These are phyloP conservation scores for Mallotus villosus DNA, from an alignment of 2,797 vertebrate species.

Conservation along the genomic window DNA sequence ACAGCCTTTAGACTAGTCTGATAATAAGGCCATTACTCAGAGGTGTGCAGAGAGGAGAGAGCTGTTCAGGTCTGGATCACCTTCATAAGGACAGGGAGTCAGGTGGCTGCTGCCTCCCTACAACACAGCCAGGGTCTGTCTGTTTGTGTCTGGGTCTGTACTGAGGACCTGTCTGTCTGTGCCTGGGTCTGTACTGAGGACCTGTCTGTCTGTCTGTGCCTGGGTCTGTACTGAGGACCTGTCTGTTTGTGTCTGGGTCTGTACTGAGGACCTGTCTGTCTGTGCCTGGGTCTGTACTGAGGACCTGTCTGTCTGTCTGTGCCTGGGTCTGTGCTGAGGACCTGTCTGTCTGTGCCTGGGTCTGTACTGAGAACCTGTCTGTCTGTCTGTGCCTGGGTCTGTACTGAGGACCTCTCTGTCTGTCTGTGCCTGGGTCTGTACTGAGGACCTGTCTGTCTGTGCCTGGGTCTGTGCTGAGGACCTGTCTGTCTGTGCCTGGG, in stretches of 20 bases:
- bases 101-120: neutral
- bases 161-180: neutral
- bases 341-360: neutral
- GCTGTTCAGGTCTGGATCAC: neutral
- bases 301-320: neutral
- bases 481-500: neutral
- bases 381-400: neutral
- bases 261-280: neutral
- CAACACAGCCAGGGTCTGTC: neutral
- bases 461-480: too few species aligned
- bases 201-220: neutral
- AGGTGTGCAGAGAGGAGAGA: neutral
- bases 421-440: neutral
- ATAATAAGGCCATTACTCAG: conserved; percentile 6
- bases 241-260: neutral
- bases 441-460: neutral
- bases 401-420: neutral
- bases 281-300: too few species aligned
- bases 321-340: neutral
- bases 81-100: neutral
- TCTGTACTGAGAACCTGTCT: neutral
- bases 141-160: neutral
- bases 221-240: too few species aligned
- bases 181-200: neutral
- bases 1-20: neutral